phyloP scores from a whole-genome alignment of 2,888 invertebrate species.

The Melangyna quadrimaculata region DNA sequence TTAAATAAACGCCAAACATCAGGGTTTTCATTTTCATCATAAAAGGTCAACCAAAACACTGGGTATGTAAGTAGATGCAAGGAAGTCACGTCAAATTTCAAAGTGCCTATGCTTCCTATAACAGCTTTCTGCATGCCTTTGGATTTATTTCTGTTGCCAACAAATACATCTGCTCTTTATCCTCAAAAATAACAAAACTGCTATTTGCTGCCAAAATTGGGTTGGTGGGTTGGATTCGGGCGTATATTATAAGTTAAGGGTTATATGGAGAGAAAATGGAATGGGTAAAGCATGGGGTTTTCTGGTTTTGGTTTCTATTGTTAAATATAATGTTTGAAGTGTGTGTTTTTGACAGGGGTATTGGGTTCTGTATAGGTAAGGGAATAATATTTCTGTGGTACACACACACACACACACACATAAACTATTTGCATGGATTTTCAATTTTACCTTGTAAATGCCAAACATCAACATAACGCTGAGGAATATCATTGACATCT shows the following conservation, averaged over 20 bases:
- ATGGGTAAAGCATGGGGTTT: neutral
- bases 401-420: neutral
- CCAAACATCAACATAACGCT: conserved; percentile 88
- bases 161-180: neutral
- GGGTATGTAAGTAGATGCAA: neutral
- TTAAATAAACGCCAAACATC: conserved; percentile 24
- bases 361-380: neutral
- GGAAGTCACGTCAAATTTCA: conserved; percentile 5
- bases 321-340: conserved; percentile 10
- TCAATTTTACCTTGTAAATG: conserved; percentile 86
- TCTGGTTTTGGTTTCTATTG: neutral
- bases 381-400: neutral
- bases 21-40: conserved; percentile 43
- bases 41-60: conserved; percentile 61
- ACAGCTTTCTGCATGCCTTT: neutral
- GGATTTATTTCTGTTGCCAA: conserved; percentile 5
- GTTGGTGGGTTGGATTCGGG: neutral
- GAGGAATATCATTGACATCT: conserved; percentile 88
- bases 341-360: neutral
- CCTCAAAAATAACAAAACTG: conserved; percentile 15
- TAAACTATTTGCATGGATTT: conserved; percentile 30
- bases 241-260: neutral
- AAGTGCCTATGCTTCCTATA: neutral
- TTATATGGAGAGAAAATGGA: neutral
- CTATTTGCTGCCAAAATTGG: conserved; percentile 10